Percentiles rank a stretch among this genome's conserved stretches.
phyloP scores from a whole-genome alignment of 1,140 invertebrate species.

The Drosophila kohkoa region DNA sequence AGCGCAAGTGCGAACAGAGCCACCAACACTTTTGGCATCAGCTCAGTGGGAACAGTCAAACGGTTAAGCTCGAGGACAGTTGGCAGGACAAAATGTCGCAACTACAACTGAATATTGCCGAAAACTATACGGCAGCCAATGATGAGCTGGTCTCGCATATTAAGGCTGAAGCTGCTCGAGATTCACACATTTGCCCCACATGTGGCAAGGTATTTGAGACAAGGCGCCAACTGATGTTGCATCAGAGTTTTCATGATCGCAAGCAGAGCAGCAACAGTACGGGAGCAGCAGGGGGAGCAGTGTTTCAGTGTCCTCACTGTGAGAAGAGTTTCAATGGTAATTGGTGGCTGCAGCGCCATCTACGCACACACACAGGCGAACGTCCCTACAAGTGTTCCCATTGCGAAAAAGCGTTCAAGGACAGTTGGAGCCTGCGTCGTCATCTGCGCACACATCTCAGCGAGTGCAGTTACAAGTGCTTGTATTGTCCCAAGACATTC shows the following conservation, averaged over 20 bases:
- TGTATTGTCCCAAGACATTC: constrained; percentile 32
- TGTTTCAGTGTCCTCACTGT: constrained; percentile 33
- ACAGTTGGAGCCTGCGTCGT: constrained; percentile 23
- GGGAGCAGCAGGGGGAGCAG: constrained; percentile 20
- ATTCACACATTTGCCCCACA: constrained; percentile 1
- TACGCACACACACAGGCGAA: constrained; percentile 32
- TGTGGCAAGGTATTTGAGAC: constrained; percentile 25
- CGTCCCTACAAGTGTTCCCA: constrained; percentile 39
- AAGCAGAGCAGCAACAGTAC: neutral
- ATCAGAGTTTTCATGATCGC: constrained; percentile 29
- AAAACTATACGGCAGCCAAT: neutral
- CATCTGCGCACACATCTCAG: constrained; percentile 30
- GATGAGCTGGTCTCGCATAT: constrained; percentile 5
- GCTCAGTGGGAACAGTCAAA: neutral
- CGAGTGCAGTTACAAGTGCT: constrained; percentile 22
- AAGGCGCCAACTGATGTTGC: constrained; percentile 15
- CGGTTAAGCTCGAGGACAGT: constrained; percentile 3
- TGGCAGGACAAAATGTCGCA: neutral
- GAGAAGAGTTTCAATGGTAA: constrained; percentile 34
- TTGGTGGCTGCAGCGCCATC: constrained; percentile 29
- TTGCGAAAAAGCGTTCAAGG: constrained; percentile 31
- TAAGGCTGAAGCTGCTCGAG: neutral
- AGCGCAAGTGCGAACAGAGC: constrained; percentile 36
- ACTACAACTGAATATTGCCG: neutral
- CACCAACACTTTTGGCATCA: constrained; percentile 33